These are phyloP conservation scores for Gerris lacustris DNA, from an alignment of 2,888 invertebrate genomes.

Conservation along the genomic window DNA sequence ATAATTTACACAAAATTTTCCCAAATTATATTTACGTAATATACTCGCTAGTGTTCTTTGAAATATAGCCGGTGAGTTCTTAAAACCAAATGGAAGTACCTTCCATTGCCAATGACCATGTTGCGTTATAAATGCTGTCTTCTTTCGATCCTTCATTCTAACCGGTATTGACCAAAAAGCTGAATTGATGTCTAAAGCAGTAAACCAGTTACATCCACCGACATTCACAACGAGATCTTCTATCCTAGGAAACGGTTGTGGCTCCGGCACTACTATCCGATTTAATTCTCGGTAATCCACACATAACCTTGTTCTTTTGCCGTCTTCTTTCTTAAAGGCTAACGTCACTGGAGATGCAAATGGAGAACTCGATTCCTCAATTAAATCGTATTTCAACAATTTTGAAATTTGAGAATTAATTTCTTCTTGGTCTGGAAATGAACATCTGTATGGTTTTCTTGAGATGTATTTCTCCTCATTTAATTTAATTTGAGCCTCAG, in stretches of 20 bases:
- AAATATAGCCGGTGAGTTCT: constrained; percentile 19
- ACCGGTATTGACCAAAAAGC: constrained; percentile 21
- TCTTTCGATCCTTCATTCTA: constrained; percentile 7
- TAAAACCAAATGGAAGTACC: constrained; percentile 19
- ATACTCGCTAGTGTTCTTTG: constrained; percentile 20
- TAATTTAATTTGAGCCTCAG: constrained; percentile 17
- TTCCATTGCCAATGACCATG: constrained; percentile 18
- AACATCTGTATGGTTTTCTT: constrained; percentile 15
- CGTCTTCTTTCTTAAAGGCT: constrained; percentile 19
- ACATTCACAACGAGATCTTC: constrained; percentile 12
- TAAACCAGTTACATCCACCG: not conserved
- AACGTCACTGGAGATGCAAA: constrained; percentile 20
- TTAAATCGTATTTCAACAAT: constrained; percentile 15
- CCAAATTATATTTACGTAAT: constrained; percentile 17
- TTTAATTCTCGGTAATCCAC: constrained; percentile 9
- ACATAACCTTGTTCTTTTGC: constrained; percentile 5
- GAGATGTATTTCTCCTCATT: constrained; percentile 12
- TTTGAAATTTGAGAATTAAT: no score
- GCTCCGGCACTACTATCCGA: constrained; percentile 5
- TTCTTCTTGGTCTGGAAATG: constrained; percentile 10
- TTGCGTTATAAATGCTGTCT: constrained; percentile 19
- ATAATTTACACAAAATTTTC: constrained; percentile 16
- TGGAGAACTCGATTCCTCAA: constrained; percentile 19
- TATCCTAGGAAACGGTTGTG: constrained; percentile 6
- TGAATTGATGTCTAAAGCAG: constrained; percentile 18